These are phyloP conservation scores for Ginglymostoma cirratum DNA, from an alignment of 2,113 vertebrate species.

Conservation along the genomic window DNA sequence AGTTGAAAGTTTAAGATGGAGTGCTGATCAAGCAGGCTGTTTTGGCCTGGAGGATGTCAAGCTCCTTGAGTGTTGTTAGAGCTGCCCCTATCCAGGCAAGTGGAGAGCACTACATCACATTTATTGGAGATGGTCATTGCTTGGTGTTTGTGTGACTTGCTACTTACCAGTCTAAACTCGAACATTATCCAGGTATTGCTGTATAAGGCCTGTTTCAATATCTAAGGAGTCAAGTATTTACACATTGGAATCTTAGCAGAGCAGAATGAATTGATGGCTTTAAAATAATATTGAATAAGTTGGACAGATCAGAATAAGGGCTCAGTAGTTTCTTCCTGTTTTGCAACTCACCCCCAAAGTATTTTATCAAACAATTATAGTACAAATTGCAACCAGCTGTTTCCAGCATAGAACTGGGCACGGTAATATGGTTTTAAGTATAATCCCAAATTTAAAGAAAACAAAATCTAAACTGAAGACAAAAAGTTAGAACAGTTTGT, in stretches of 20 bases:
- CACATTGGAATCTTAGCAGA: neutral
- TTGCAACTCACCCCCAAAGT: neutral
- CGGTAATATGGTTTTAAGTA: neutral
- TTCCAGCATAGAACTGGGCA: neutral
- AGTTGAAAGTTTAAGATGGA: too few relatives aligned
- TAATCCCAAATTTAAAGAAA: neutral
- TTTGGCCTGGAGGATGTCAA: too few relatives aligned
- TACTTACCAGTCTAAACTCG: too few relatives aligned
- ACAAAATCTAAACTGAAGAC: neutral
- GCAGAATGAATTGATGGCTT: neutral
- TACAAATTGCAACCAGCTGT: neutral
- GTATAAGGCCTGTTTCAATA: too few relatives aligned
- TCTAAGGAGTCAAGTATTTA: neutral
- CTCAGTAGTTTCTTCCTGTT: neutral
- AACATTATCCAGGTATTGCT: too few relatives aligned
- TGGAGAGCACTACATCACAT: too few relatives aligned
- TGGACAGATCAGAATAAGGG: slow-evolving; percentile 8
- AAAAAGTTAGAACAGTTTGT: neutral
- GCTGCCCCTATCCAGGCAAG: too few relatives aligned
- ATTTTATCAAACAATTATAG: neutral
- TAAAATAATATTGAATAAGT: neutral
- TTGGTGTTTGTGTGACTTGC: too few relatives aligned
- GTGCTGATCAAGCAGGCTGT: too few relatives aligned
- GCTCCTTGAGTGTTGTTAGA: too few relatives aligned
- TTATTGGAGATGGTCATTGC: too few relatives aligned